These are phyloP conservation scores for Plagodis pulveraria DNA, from an alignment of 2,888 invertebrate genomes.

Conservation along the genomic window DNA sequence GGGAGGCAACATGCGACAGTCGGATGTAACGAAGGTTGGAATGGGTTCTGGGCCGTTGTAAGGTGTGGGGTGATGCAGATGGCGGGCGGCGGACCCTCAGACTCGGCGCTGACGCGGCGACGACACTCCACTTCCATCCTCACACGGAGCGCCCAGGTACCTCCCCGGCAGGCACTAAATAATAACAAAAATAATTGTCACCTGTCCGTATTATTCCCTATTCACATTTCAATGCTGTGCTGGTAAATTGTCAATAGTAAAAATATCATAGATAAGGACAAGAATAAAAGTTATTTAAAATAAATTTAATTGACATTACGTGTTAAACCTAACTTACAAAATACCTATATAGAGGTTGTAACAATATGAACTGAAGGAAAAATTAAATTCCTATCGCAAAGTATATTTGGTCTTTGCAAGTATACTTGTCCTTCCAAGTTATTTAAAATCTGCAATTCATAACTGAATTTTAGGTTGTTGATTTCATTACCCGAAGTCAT, in stretches of 20 bases:
- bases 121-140: conserved; percentile 91
- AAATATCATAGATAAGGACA: too few species aligned
- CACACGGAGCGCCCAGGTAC: conserved; percentile 87
- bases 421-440: too few species aligned
- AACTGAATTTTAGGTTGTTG: too few species aligned
- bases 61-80: conserved; percentile 68
- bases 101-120: conserved; percentile 88
- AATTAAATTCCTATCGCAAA: too few species aligned
- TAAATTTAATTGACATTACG: neutral
- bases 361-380: too few species aligned
- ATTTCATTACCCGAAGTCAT: too few species aligned
- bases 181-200: conserved; percentile 2
- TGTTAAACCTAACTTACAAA: too few species aligned
- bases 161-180: conserved; percentile 40
- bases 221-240: conserved; percentile 5
- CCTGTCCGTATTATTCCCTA: neutral
- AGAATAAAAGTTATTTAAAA: neutral
- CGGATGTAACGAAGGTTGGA: neutral
- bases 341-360: too few species aligned
- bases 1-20: conserved; percentile 35
- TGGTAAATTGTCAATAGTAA: conserved; percentile 14
- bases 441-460: too few species aligned
- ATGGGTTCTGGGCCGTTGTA: conserved; percentile 42
- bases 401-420: too few species aligned
- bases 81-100: conserved; percentile 64